Conservation (phyloP, 2,888 invertebrate species). For the Elysia crispata region DNA sequence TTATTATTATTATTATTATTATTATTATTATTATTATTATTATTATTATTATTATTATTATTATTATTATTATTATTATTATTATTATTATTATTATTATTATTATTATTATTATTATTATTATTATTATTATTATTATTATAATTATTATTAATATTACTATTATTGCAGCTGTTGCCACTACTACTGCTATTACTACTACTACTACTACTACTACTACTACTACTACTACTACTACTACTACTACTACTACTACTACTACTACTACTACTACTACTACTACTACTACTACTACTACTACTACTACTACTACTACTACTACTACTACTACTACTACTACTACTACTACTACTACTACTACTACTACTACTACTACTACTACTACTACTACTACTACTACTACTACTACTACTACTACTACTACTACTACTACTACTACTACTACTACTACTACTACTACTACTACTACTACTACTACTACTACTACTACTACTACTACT, state of each 20-base stretch:
- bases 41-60: background rate
- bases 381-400: conserved; percentile 2
- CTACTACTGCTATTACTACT: too few relatives aligned
- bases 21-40: background rate
- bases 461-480: background rate
- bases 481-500: conserved; percentile 5
- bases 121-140: too few relatives aligned
- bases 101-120: background rate
- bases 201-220: too few relatives aligned
- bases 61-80: background rate
- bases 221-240: too few relatives aligned
- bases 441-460: conserved; percentile 19
- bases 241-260: too few relatives aligned
- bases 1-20: too few relatives aligned
- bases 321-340: background rate
- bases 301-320: too few relatives aligned
- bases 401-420: conserved; percentile 2
- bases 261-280: too few relatives aligned
- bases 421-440: conserved; percentile 19
- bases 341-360: conserved; percentile 19
- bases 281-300: too few relatives aligned
- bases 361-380: conserved; percentile 19
- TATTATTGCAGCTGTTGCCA: too few relatives aligned
- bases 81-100: background rate
- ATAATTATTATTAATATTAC: too few relatives aligned